These are phyloP conservation scores for Hemaris fuciformis DNA, from an alignment of 2,888 invertebrate species.

Conservation along the genomic window DNA sequence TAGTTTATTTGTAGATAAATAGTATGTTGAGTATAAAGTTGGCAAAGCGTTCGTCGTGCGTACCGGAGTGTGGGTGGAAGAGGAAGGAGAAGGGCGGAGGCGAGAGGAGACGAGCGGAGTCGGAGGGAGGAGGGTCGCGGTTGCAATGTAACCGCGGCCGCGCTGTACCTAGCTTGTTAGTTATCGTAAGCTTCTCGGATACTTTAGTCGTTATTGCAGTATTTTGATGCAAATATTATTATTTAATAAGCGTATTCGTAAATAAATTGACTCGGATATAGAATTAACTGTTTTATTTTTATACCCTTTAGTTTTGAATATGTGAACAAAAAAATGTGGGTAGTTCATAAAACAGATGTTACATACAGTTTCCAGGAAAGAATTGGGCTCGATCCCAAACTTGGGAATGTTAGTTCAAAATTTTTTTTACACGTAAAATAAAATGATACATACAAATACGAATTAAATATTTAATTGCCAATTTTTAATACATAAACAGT, in stretches of 20 bases:
- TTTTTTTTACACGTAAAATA: background rate
- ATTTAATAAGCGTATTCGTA: slow-evolving; percentile 78
- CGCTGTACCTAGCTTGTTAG: slow-evolving; percentile 64
- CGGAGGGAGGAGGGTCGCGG: background rate
- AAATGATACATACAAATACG: background rate
- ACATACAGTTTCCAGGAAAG: too few species aligned
- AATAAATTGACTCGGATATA: slow-evolving; percentile 80
- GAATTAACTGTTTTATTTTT: slow-evolving; percentile 51
- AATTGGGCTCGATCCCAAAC: too few species aligned
- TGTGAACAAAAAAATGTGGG: too few species aligned
- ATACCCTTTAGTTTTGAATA: too few species aligned
- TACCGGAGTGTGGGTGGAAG: too few species aligned
- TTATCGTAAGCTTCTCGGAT: slow-evolving; percentile 55
- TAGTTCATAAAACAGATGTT: too few species aligned
- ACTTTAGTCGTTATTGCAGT: slow-evolving; percentile 78
- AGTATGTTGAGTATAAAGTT: too few species aligned
- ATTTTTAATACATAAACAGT: background rate
- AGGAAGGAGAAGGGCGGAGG: too few species aligned
- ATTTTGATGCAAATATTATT: slow-evolving; percentile 80
- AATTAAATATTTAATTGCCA: background rate
- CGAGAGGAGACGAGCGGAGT: background rate
- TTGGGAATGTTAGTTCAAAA: too few species aligned
- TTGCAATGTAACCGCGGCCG: slow-evolving; percentile 14
- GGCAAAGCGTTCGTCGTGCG: background rate
- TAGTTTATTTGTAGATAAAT: too few species aligned